These are phyloP conservation scores for Aeoliscus strigatus DNA, from an alignment of 2,797 vertebrate genomes.

Conservation along the genomic window DNA sequence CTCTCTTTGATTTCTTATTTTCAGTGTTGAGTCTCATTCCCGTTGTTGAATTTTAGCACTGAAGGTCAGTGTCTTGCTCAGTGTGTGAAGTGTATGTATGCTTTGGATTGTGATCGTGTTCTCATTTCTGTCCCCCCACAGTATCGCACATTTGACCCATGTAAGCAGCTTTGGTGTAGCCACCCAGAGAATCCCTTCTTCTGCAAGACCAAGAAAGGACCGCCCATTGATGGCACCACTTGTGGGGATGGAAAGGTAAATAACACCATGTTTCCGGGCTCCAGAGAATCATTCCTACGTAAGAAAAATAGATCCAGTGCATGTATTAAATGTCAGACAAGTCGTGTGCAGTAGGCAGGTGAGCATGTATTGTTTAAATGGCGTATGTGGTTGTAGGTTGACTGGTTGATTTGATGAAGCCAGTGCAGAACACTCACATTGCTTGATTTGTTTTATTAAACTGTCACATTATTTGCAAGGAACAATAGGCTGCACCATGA, in stretches of 20 bases:
- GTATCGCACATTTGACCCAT: constrained; percentile 96
- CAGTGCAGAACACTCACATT: no score
- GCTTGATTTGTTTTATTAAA: no score
- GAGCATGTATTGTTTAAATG: no score
- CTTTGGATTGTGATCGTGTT: constrained; percentile 34
- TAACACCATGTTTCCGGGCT: no score
- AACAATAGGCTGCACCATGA: no score
- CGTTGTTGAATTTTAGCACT: constrained; percentile 29
- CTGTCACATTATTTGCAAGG: no score
- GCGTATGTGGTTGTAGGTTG: no score
- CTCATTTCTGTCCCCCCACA: constrained; percentile 69
- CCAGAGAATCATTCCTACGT: no score
- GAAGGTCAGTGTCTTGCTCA: constrained; percentile 19
- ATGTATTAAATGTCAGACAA: no score
- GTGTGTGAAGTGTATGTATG: constrained; percentile 1
- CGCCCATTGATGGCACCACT: constrained; percentile 93
- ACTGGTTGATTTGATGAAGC: no score
- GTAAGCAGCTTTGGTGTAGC: constrained; percentile 98
- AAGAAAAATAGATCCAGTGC: no score
- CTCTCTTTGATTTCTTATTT: constrained; percentile 23
- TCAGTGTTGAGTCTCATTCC: constrained; percentile 47
- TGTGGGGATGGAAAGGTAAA: constrained; percentile 94
- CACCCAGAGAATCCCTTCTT: constrained; percentile 98
- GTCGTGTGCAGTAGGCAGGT: no score
- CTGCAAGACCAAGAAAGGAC: constrained; percentile 99